A percentile compares a stretch with the other conserved stretches of the same genome.
These are phyloP conservation scores for Drosophila recens DNA, from an alignment of 2,888 invertebrate genomes.

Conservation along the genomic window DNA sequence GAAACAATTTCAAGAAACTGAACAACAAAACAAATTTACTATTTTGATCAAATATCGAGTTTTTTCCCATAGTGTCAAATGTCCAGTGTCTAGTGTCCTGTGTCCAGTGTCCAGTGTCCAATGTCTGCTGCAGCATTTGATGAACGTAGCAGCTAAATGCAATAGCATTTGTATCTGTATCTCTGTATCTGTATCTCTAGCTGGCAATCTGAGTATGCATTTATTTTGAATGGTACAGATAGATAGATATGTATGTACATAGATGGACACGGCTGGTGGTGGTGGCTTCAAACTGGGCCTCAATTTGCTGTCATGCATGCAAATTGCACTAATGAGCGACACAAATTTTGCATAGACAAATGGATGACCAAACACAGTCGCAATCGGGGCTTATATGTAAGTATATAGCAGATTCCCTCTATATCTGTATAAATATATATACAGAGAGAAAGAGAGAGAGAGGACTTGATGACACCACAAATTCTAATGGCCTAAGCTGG, in stretches of 20 bases:
- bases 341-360: slow-evolving; percentile 77
- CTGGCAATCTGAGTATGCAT: slow-evolving; percentile 53
- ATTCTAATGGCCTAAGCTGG: slow-evolving; percentile 30
- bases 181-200: slow-evolving; percentile 30
- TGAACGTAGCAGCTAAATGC: slow-evolving; percentile 26
- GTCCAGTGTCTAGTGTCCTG: not conserved
- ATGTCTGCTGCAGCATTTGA: slow-evolving; percentile 25
- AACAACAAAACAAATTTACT: too few species aligned
- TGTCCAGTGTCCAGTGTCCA: slow-evolving; percentile 1
- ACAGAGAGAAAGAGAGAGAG: not conserved
- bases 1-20: too few species aligned
- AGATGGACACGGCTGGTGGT: slow-evolving; percentile 47
- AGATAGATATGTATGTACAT: slow-evolving; percentile 46
- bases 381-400: not conserved
- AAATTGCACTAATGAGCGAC: slow-evolving; percentile 78
- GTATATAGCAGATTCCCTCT: not conserved
- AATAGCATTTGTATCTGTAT: slow-evolving; percentile 17
- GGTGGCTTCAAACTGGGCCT: slow-evolving; percentile 56
- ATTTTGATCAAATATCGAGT: too few species aligned
- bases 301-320: slow-evolving; percentile 78
- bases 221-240: slow-evolving; percentile 62
- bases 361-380: slow-evolving; percentile 45
- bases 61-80: not conserved
- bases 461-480: slow-evolving; percentile 18
- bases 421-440: slow-evolving; percentile 7